Conservation (phyloP, 2,797 vertebrate species). For the Eleutherodactylus coqui region DNA sequence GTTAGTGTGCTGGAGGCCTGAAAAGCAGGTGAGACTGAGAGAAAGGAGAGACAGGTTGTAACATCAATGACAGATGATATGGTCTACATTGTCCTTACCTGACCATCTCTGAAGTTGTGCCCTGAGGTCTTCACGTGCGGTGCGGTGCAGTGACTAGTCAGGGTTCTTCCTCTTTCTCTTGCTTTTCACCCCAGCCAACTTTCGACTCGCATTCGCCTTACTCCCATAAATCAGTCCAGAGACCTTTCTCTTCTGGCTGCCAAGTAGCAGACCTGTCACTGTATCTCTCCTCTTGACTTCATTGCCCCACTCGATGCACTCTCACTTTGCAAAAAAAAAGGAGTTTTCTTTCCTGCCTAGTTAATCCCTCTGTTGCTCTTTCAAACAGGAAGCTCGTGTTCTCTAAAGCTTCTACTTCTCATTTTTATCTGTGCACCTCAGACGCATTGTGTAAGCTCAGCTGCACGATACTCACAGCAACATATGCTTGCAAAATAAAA, state of each 20-base stretch:
- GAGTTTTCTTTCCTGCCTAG: slow-evolving; percentile 62
- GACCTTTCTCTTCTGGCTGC: slow-evolving; percentile 64
- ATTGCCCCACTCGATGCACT: background rate
- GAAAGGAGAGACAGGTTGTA: no score
- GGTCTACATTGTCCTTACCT: slow-evolving; percentile 16
- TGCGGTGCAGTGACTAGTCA: background rate
- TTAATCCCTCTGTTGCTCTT: slow-evolving; percentile 66
- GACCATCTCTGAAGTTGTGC: slow-evolving; percentile 27
- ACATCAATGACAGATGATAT: background rate
- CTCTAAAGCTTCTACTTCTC: slow-evolving; percentile 56
- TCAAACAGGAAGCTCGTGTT: slow-evolving; percentile 54
- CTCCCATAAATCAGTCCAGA: background rate
- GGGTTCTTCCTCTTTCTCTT: slow-evolving; percentile 34
- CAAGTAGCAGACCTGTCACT: slow-evolving; percentile 40
- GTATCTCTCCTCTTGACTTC: slow-evolving; percentile 59
- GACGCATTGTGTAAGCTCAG: slow-evolving; percentile 52
- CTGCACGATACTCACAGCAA: slow-evolving; percentile 7
- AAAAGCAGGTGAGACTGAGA: no score
- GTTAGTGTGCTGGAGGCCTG: no score
- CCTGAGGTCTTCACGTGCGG: background rate
- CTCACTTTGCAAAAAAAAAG: slow-evolving; percentile 15
- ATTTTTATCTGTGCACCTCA: slow-evolving; percentile 35
- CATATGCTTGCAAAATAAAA: background rate
- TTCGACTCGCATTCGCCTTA: background rate
- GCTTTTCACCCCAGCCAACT: background rate